A percentile compares a stretch with the other conserved stretches of the same genome.
Evolutionary conservation across 2,113 vertebrate species (phyloP).

Genomic region (Melanerpes aurifrons): DNA sequence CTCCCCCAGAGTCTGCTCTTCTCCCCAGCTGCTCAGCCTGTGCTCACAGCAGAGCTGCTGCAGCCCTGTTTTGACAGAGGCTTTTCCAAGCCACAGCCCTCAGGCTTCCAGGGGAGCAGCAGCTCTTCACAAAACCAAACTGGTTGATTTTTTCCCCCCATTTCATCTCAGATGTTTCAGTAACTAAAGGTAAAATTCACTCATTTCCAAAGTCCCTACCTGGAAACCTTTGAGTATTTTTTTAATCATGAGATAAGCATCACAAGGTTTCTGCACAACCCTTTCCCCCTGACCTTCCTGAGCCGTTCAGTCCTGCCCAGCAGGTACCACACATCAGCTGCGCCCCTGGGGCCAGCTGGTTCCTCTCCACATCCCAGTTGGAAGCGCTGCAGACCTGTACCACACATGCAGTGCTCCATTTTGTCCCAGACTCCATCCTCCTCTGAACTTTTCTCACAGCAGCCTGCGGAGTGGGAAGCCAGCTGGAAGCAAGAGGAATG

Average conservation of each 20-base stretch:
- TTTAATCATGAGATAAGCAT: background rate
- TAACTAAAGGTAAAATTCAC: background rate
- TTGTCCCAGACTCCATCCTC: background rate
- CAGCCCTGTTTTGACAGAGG: background rate
- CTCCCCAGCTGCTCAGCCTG: too few species aligned
- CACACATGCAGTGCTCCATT: background rate
- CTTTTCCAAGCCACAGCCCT: background rate
- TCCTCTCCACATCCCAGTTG: background rate
- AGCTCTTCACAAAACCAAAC: background rate
- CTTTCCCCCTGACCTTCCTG: background rate
- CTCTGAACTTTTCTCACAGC: conserved; percentile 38
- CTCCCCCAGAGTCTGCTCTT: too few species aligned
- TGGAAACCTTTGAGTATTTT: background rate
- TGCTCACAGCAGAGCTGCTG: too few species aligned
- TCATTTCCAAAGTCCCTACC: background rate
- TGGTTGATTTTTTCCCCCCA: accelerated
- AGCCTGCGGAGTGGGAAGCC: conserved; percentile 23
- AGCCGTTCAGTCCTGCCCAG: background rate
- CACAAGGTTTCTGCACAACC: background rate
- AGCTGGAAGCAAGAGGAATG: conserved; percentile 27
- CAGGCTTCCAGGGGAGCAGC: background rate
- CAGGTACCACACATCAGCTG: background rate
- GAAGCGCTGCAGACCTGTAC: background rate
- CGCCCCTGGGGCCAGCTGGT: background rate
- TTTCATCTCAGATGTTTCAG: background rate